These are phyloP conservation scores for Branchellion lobata DNA, from an alignment of 2,888 invertebrate genomes.

Conservation along the genomic window DNA sequence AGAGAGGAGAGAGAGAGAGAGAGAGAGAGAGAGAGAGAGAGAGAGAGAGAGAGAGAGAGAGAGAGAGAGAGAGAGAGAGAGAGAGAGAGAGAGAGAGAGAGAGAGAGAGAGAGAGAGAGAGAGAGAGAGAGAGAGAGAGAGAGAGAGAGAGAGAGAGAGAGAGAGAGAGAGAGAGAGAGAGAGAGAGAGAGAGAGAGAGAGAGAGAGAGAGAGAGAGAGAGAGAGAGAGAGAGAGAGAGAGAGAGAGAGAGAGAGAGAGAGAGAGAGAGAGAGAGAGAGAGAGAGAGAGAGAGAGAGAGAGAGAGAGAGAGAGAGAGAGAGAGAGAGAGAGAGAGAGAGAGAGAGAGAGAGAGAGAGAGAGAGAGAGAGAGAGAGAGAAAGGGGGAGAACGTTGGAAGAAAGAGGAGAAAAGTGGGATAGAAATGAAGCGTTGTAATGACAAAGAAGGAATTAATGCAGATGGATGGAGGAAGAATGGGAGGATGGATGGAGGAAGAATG, in stretches of 20 bases:
- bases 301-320: conserved; percentile 39
- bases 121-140: conserved; percentile 17
- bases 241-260: conserved; percentile 40
- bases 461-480: too few species aligned
- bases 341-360: conserved; percentile 32
- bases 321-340: conserved; percentile 37
- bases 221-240: not conserved
- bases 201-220: not conserved
- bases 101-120: not conserved
- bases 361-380: conserved; percentile 16
- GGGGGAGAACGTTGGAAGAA: not conserved
- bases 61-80: not conserved
- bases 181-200: conserved; percentile 13
- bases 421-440: too few species aligned
- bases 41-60: not conserved
- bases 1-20: not conserved
- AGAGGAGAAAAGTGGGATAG: not conserved
- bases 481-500: too few species aligned
- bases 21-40: not conserved
- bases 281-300: conserved; percentile 37
- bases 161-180: conserved; percentile 17
- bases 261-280: conserved; percentile 40
- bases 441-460: too few species aligned
- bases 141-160: conserved; percentile 29
- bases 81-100: conserved; percentile 8